Evolutionary conservation across 2,797 vertebrate species (phyloP), one percentile per base, ranked within the genome.

Genomic region (Lacerta viridis): DNA sequence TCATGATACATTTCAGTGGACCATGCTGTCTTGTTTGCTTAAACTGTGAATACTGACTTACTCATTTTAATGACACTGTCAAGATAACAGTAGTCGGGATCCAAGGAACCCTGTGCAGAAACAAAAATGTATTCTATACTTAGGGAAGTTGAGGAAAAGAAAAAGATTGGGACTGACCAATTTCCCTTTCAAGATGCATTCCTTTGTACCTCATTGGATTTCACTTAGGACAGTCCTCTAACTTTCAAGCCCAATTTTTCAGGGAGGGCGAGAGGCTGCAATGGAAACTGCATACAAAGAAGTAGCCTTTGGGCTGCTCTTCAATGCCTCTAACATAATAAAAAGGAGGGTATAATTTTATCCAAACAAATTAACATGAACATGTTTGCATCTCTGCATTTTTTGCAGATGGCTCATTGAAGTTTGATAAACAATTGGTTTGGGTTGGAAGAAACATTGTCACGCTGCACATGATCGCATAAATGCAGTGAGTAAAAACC

Each of bases 361-460:
- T 55, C 50, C 50, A 55, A 55, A 55, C 50, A 55, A 55, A 55
- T 72, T 83, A 89, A 93, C 91, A 95, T 93, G 88, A 83, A 94
- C 91, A 93, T 90, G 1, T 0, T 50, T 46, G 7, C 74, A 87
- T 91, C 85, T 84, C 64, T 83, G 46, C 90, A 91, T 79, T 91
- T 93, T 92, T 94, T 94, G 86, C 90, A 92, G 92, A 89, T 91
- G 75, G 89, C 74, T 93, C 66, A 85, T 80, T 90, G 83, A 0
- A 88, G 91, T 85, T 87, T 96, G 92, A 92, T 93, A 94, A 95
- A 93, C 93, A 93, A 86, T 92, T 92, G 91, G 88, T 92, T 93
- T 41, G 0, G 64, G 76, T 92, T 95, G 91, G 91, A 92, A 94
- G 82, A 86, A 82, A 84, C 68, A 83, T 88, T 94, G 95, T 93